Evolutionary conservation across 2,888 invertebrate species (phyloP), one percentile per base, ranked within the genome.

Genomic region (Coremacera marginata): DNA sequence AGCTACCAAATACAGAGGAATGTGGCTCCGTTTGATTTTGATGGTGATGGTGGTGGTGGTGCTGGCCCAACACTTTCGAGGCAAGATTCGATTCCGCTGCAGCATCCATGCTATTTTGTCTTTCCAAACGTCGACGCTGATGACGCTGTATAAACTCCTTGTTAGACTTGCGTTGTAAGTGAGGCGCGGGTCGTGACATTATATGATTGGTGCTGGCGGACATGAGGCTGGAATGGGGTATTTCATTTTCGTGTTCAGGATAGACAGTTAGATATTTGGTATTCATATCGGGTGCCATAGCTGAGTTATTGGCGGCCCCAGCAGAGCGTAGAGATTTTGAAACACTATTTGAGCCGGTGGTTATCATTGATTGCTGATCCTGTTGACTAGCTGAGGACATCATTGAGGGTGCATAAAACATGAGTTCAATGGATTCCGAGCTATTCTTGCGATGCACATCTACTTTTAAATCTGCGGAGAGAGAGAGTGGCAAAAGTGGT

Each of bases 381-480:
- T 87, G 89, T 72, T 86, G 86, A 22, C 85, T 88, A 75, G 82
- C 81, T n/a, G 84, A 85, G 11, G 82, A 82, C 16, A 87, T 79
- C 83, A 87, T 83, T 9, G 87, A 85, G 2, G 91, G 91, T 63
- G 91, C 90, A 34, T 89, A 90, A 71, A 91, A 91, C 81, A 93
- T 92, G 80, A 95, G 94, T 86, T 95, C 94, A 83, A 95, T 95
- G 80, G 96, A 96, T 89, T 95, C 96, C 0, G 96, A 96, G 85
- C 96, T 96, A 88, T 96, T 96, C 88, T 96, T 96, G 77, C 96
- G 92, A 90, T 97, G 97, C 75, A 97, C 96, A 90, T 97, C 97
- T 78, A 96, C 97, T 91, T 96, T 96, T 83, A 97, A 91, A 91
- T 97, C 96, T 94, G 89, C 11, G 77, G 78, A 60, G 31, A 34